Evolutionary conservation across 2,113 vertebrate species (phyloP).

Genomic region (Steatornis caripensis): DNA sequence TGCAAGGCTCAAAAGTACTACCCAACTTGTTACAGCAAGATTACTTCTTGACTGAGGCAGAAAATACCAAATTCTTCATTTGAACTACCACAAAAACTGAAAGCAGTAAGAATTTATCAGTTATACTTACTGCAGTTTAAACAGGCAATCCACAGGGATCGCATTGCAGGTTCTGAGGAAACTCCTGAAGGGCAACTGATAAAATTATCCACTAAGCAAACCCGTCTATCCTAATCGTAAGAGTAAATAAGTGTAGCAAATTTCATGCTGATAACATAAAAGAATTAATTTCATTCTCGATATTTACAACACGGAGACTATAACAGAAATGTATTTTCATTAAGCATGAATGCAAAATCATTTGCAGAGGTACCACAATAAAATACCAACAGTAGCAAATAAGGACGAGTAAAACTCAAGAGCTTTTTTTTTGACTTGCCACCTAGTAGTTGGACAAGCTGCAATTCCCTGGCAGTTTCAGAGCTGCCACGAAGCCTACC

Average conservation of each 20-base stretch:
- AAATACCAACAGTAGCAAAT: neutral
- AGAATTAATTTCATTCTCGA: neutral
- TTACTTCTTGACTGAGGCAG: neutral
- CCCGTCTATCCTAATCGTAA: neutral
- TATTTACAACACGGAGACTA: neutral
- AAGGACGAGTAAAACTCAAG: neutral
- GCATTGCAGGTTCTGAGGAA: neutral
- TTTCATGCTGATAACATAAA: neutral
- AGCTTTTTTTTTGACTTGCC: neutral
- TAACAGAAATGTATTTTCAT: neutral
- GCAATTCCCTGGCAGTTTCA: neutral
- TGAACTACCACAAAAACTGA: neutral
- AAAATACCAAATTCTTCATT: neutral
- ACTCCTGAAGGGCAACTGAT: neutral
- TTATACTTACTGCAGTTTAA: neutral
- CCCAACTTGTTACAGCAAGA: neutral
- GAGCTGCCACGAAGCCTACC: neutral
- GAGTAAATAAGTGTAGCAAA: neutral
- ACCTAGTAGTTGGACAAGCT: neutral
- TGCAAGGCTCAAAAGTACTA: neutral
- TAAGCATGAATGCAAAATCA: neutral
- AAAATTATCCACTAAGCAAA: neutral
- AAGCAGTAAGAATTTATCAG: neutral
- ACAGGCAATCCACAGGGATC: neutral
- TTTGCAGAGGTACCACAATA: neutral